phyloP scores from a whole-genome alignment of 1,140 invertebrate species.

The Dendroctonus ponderosae region DNA sequence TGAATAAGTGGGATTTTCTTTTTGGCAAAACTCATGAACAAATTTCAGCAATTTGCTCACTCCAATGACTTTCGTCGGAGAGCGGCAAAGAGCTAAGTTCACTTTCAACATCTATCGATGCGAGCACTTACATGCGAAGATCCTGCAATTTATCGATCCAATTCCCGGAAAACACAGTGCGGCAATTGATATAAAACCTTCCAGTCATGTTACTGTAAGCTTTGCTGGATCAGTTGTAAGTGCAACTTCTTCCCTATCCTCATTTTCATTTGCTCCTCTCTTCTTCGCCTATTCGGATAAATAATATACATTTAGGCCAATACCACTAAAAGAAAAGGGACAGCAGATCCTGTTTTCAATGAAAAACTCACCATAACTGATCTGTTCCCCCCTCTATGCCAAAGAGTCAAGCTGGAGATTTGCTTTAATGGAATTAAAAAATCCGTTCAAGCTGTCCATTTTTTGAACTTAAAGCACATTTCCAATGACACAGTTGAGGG shows the following conservation, averaged over 20 bases:
- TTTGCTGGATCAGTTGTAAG: constrained; percentile 52
- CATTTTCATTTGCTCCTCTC: too few species aligned
- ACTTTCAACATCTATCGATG: constrained; percentile 65
- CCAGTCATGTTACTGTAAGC: constrained; percentile 44
- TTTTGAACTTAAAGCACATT: constrained; percentile 51
- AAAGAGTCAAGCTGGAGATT: constrained; percentile 52
- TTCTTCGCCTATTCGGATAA: too few species aligned
- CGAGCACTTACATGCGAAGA: constrained; percentile 56
- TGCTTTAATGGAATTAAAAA: constrained; percentile 35
- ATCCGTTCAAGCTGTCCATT: constrained; percentile 28
- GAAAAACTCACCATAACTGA: constrained; percentile 54
- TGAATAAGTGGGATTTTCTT: too few species aligned
- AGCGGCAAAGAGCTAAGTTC: constrained; percentile 63
- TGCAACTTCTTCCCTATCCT: not conserved
- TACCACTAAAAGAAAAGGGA: constrained; percentile 49
- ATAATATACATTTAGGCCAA: constrained; percentile 44
- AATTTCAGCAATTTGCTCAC: constrained; percentile 67
- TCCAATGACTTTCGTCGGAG: constrained; percentile 60
- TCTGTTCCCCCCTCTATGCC: constrained; percentile 54
- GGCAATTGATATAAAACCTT: constrained; percentile 47
- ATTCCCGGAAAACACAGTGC: constrained; percentile 55
- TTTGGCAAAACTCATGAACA: not conserved
- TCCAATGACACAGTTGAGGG: constrained; percentile 43
- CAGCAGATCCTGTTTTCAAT: constrained; percentile 50
- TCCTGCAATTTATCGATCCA: constrained; percentile 12